Evolutionary conservation across 2,888 invertebrate species (phyloP).

Genomic region (Pasiphila rectangulata): DNA sequence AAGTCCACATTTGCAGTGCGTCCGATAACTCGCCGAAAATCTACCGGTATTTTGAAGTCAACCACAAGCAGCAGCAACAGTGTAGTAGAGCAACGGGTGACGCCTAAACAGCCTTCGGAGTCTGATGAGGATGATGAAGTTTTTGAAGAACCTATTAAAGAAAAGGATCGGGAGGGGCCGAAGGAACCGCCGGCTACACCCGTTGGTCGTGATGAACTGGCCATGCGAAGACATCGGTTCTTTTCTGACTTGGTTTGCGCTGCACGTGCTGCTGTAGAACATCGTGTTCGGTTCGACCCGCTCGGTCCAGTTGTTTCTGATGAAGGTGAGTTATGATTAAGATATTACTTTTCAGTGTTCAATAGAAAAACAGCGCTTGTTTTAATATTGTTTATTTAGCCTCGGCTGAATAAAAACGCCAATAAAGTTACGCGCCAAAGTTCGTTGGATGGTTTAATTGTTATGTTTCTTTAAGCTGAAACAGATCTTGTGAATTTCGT

Average conservation of each 20-base stretch:
- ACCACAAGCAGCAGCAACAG: conserved; percentile 63
- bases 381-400: too few relatives aligned
- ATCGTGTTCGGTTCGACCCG: conserved; percentile 88
- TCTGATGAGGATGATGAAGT: conserved; percentile 83
- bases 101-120: conserved; percentile 46
- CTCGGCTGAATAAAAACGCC: not conserved
- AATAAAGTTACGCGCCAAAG: not conserved
- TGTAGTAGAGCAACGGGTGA: conserved; percentile 47
- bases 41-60: conserved; percentile 71
- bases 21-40: conserved; percentile 61
- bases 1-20: conserved; percentile 68
- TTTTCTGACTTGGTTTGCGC: conserved; percentile 89
- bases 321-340: conserved; percentile 67
- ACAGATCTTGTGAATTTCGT: conserved; percentile 14
- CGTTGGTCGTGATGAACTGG: conserved; percentile 88
- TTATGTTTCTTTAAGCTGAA: conserved; percentile 6
- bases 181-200: conserved; percentile 87
- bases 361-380: too few relatives aligned
- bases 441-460: not conserved
- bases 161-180: conserved; percentile 73
- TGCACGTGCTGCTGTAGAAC: conserved; percentile 86
- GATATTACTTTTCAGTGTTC: not conserved
- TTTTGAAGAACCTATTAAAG: conserved; percentile 73
- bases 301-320: conserved; percentile 84
- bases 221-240: conserved; percentile 87